A percentile compares a stretch with the other conserved stretches of the same genome.
phyloP scores from a whole-genome alignment of 2,797 vertebrate species.

The Amphiprion clarkii region DNA sequence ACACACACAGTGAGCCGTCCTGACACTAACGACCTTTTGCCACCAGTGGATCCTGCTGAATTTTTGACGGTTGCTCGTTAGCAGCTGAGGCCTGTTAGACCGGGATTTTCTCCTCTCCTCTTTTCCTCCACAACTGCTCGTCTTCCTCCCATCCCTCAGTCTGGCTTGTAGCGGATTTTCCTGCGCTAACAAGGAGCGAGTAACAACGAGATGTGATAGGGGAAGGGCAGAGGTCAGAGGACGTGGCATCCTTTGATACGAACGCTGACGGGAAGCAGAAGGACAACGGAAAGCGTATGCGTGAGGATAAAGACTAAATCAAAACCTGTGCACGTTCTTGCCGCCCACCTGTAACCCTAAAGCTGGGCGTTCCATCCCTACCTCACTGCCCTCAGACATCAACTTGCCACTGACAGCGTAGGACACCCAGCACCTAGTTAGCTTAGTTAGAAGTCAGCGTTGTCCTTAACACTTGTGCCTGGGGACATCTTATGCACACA shows the following conservation, averaged over 20 bases:
- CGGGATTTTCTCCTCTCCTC: conserved; percentile 34
- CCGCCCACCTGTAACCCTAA: conserved; percentile 43
- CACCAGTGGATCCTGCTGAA: conserved; percentile 46
- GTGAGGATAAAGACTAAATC: conserved; percentile 36
- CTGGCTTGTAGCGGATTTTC: conserved; percentile 20
- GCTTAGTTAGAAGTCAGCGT: conserved; percentile 57
- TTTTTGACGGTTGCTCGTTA: conserved; percentile 79
- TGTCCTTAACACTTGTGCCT: conserved; percentile 28
- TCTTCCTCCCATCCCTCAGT: conserved; percentile 28
- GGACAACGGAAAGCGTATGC: background rate
- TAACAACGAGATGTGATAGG: conserved; percentile 39
- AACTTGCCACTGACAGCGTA: conserved; percentile 54
- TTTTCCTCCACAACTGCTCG: conserved; percentile 28
- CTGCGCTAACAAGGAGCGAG: conserved; percentile 53
- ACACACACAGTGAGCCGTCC: conserved; percentile 19
- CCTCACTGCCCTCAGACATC: conserved; percentile 36
- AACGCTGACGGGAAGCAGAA: conserved; percentile 26
- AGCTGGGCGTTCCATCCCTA: conserved; percentile 19
- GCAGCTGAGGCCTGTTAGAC: conserved; percentile 55
- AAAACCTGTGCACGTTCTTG: conserved; percentile 42
- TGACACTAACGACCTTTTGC: conserved; percentile 73
- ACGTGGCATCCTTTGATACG: conserved; percentile 39
- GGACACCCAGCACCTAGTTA: conserved; percentile 55
- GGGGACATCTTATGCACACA: background rate
- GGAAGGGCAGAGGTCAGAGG: conserved; percentile 56